These are phyloP conservation scores for Orthosia cruda DNA, from an alignment of 2,888 invertebrate genomes.

Conservation along the genomic window DNA sequence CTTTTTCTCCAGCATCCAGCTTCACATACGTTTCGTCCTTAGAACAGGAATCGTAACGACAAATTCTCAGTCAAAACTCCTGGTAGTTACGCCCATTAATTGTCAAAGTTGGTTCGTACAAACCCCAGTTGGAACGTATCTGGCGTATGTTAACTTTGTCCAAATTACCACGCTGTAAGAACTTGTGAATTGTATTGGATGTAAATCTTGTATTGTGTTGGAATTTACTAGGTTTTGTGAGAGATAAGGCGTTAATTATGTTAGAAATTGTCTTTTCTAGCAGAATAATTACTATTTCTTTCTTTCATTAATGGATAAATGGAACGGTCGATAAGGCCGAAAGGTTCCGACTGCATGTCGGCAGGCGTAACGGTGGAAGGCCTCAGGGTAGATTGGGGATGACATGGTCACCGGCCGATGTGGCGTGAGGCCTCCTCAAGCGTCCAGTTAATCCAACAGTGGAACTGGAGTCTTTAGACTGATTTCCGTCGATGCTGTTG, in stretches of 20 bases:
- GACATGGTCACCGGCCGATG: too few species aligned
- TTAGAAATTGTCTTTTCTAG: background rate
- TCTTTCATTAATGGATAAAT: too few species aligned
- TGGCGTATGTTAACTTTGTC: slow-evolving; percentile 75
- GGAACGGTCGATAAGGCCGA: too few species aligned
- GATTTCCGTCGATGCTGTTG: too few species aligned
- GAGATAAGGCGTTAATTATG: background rate
- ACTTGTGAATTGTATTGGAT: slow-evolving; percentile 63
- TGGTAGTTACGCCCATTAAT: slow-evolving; percentile 80
- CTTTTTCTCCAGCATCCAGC: slow-evolving; percentile 16
- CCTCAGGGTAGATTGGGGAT: too few species aligned
- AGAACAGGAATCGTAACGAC: slow-evolving; percentile 72
- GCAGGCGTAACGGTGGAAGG: too few species aligned
- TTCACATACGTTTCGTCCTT: slow-evolving; percentile 25
- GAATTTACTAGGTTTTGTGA: slow-evolving; percentile 28
- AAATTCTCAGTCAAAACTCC: slow-evolving; percentile 82
- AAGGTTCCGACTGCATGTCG: too few species aligned
- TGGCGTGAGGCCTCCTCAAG: too few species aligned
- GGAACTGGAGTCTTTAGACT: too few species aligned
- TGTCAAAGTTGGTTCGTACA: slow-evolving; percentile 80
- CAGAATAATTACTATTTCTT: too few species aligned
- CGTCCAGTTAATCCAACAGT: too few species aligned
- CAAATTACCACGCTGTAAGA: slow-evolving; percentile 71
- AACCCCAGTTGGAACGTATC: slow-evolving; percentile 72
- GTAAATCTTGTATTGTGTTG: slow-evolving; percentile 62